Evolutionary conservation across 2,113 vertebrate species (phyloP).

Genomic region (Mus pahari): DNA sequence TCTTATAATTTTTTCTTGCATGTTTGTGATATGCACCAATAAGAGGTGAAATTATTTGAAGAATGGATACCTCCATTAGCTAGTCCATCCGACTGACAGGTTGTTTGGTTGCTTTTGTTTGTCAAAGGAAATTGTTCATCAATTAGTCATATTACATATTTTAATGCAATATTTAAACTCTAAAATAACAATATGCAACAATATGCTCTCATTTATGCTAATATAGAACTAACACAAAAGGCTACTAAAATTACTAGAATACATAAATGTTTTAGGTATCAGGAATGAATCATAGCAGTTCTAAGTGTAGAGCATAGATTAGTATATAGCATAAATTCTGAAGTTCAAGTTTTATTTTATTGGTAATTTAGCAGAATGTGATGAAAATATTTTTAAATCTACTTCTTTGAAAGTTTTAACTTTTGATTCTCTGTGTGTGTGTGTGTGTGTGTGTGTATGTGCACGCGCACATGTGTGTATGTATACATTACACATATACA

Average conservation of each 20-base stretch:
- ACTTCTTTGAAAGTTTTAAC: slow-evolving; percentile 46
- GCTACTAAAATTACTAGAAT: slow-evolving; percentile 37
- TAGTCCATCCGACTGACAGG: neutral
- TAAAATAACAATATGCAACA: slow-evolving; percentile 20
- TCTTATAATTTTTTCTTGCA: neutral
- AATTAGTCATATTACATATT: neutral
- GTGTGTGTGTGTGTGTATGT: neutral
- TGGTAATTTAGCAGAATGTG: neutral
- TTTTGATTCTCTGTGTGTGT: neutral
- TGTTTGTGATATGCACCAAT: slow-evolving; percentile 17
- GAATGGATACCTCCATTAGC: neutral
- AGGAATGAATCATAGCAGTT: neutral
- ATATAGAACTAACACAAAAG: neutral
- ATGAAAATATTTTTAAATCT: neutral
- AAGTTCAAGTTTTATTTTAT: neutral
- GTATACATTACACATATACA: neutral
- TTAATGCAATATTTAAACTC: slow-evolving; percentile 18
- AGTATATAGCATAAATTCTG: slow-evolving; percentile 35
- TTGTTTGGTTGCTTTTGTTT: neutral
- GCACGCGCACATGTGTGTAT: no score
- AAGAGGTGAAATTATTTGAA: slow-evolving; percentile 50
- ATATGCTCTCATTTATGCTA: slow-evolving; percentile 36
- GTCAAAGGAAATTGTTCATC: neutral
- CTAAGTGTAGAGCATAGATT: slow-evolving; percentile 33
- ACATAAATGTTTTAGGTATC: neutral